phyloP scores from a whole-genome alignment of 2,797 vertebrate genomes.

The Acropternis orthonyx region DNA sequence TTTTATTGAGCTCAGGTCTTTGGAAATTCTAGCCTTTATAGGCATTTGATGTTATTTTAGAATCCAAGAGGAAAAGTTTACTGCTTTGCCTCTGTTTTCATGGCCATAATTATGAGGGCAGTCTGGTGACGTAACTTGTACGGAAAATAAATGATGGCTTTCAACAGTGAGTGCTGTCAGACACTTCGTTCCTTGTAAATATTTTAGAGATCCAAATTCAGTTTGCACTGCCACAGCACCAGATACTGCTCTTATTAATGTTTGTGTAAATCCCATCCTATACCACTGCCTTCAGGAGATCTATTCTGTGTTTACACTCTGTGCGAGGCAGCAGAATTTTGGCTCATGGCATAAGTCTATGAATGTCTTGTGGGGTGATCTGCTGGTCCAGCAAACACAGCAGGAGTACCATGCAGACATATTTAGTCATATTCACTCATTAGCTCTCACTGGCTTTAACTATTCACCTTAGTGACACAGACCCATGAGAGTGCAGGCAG shows the following conservation, averaged over 20 bases:
- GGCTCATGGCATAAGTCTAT: fast-evolving
- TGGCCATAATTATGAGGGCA: constrained; percentile 50
- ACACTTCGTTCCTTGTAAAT: background rate
- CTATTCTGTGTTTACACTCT: background rate
- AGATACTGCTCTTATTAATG: constrained; percentile 12
- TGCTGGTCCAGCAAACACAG: background rate
- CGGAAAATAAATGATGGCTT: constrained; percentile 59
- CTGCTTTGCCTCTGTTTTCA: constrained; percentile 50
- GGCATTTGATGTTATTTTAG: constrained; percentile 47
- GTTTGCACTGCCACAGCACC: background rate
- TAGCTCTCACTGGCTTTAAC: background rate
- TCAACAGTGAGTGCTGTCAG: constrained; percentile 22
- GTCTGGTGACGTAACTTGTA: constrained; percentile 42
- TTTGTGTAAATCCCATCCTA: background rate
- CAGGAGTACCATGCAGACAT: fast-evolving
- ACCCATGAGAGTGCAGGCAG: background rate
- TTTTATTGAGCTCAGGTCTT: constrained; percentile 16
- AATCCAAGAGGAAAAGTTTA: constrained; percentile 50
- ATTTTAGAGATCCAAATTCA: constrained; percentile 44
- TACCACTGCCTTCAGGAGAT: background rate
- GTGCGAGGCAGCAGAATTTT: background rate
- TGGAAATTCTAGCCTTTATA: constrained; percentile 41
- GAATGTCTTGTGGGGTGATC: background rate
- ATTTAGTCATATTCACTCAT: background rate
- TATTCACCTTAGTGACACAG: background rate